These are phyloP conservation scores for Garra rufa DNA, from an alignment of 2,113 vertebrate species.

Conservation along the genomic window DNA sequence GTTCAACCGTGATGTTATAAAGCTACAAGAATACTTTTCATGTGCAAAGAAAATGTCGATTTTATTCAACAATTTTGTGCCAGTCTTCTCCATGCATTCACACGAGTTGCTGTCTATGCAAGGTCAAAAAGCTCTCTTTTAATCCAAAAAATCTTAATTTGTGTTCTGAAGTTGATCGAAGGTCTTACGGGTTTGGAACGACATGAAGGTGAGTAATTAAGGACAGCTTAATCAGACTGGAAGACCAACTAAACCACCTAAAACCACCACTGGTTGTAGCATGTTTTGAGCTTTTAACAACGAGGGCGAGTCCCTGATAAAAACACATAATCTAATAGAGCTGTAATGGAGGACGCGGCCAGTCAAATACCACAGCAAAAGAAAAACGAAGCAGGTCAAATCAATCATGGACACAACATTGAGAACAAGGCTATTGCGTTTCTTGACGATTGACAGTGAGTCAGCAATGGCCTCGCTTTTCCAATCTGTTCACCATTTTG, in stretches of 20 bases:
- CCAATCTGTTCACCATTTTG: background rate
- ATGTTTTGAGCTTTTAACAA: background rate
- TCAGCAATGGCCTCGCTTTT: constrained; percentile 13
- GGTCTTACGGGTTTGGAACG: too few relatives aligned
- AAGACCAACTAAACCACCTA: background rate
- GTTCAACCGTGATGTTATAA: too few relatives aligned
- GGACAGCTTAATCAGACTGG: background rate
- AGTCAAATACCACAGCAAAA: background rate
- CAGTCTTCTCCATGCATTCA: too few relatives aligned
- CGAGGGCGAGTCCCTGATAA: background rate
- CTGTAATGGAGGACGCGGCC: background rate
- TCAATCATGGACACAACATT: constrained; percentile 20
- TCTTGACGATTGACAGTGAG: constrained; percentile 8
- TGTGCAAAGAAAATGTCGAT: too few relatives aligned
- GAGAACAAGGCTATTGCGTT: background rate
- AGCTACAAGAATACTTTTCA: too few relatives aligned
- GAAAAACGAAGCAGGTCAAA: background rate
- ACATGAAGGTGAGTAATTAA: too few relatives aligned
- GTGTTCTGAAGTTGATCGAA: too few relatives aligned
- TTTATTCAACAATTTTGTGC: too few relatives aligned
- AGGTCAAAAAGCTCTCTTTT: too few relatives aligned
- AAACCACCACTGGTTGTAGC: background rate
- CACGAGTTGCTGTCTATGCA: too few relatives aligned
- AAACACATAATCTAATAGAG: constrained; percentile 23
- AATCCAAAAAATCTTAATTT: too few relatives aligned